Base-by-base conservation (phyloP, 2,888 invertebrate species). In the Meloe dianella region DNA sequence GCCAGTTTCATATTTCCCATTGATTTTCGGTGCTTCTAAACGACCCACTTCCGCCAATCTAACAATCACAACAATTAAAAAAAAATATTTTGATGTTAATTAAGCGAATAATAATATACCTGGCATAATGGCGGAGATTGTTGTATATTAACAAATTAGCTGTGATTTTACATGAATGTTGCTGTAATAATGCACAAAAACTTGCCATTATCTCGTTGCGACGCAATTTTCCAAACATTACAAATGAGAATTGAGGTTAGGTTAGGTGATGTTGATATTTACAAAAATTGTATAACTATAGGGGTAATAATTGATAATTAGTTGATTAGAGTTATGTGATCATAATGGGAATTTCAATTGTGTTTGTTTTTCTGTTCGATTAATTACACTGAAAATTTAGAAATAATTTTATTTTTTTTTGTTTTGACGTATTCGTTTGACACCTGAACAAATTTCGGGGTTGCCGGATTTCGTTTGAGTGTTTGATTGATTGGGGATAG, bases 41-140 rank as follows among this genome's bases (percentile, higher is more conserved):
- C 93, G 92, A 17, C 98, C 98, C 72, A 98, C 97, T 87, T 97
- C 97, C 20, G 95, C 93, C 79, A 98, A 89, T 86, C 97, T 97
- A 75, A 54, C 81, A 80, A 66, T n/a, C n/a, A n/a, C 41, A 22
- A 24, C 0, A 27, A 27, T 60, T n/a, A 35, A 14, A 60, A 17
- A 3, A 1, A 32, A 7, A 12, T n/a, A 35, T 9, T 29, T n/a
- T n/a, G n/a, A n/a, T n/a, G n/a, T n/a, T n/a, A n/a, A n/a, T n/a
- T 20, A 20, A 20, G 1, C 17, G 6, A 20, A 20, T 47, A 41
- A 17, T 47, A 22, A 47, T 47, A n/a, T 51, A 51, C 51, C 51
- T 51, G 8, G 51, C 51, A 12, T 22, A 51, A 22, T 51, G 1
- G 2, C 51, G 51, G 0, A 51, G 4, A 51, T 51, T 22, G 10